Conservation (phyloP, 2,888 invertebrate species). For the Chrysolina americana region DNA sequence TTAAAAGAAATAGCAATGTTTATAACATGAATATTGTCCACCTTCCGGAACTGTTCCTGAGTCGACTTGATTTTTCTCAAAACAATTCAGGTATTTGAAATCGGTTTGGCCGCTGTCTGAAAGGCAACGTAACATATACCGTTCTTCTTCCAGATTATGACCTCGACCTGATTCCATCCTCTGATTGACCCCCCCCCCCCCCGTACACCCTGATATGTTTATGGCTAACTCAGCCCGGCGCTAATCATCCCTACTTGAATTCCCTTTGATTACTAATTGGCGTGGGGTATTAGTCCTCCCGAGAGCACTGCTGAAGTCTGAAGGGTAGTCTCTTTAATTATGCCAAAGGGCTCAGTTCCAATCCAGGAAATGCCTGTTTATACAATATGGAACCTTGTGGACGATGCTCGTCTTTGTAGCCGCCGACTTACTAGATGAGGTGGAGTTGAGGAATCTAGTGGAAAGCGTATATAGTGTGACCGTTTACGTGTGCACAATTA, state of each 20-base stretch:
- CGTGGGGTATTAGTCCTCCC: constrained; percentile 1
- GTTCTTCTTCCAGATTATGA: not conserved
- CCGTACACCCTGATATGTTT: not conserved
- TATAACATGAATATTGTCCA: no score
- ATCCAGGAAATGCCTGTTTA: not conserved
- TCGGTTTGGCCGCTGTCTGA: no score
- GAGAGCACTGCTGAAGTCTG: not conserved
- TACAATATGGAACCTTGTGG: not conserved
- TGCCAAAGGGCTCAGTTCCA: not conserved
- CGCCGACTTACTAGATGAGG: not conserved
- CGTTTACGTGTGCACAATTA: no score
- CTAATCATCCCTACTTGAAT: constrained; percentile 9
- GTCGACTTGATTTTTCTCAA: no score
- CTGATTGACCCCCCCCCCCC: not conserved
- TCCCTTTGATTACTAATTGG: constrained; percentile 16
- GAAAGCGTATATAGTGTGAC: no score
- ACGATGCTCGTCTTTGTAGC: not conserved
- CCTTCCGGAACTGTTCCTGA: no score
- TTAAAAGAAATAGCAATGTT: no score
- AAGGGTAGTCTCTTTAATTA: not conserved
- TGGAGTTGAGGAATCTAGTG: not conserved
- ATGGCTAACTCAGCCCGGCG: not conserved
- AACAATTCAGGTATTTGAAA: no score
- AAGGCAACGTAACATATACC: not conserved
- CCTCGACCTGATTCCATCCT: not conserved